These are phyloP conservation scores for Proterorhinus semilunaris DNA, from an alignment of 2,113 vertebrate genomes.

Conservation along the genomic window DNA sequence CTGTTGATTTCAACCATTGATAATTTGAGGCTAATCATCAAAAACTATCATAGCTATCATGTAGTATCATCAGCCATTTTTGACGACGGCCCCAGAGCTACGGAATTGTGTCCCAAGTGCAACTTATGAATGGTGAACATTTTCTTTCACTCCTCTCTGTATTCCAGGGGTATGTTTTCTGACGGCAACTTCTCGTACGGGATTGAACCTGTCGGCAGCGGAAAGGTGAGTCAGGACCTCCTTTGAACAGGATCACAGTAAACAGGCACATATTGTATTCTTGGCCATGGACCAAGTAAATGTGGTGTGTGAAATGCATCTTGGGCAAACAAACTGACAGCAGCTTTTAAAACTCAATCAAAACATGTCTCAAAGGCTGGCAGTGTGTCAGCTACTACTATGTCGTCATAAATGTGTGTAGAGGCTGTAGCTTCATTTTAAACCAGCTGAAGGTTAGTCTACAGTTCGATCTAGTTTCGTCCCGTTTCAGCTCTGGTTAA, in stretches of 20 bases:
- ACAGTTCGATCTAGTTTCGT: neutral
- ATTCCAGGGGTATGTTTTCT: slow-evolving; percentile 88
- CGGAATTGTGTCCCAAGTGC: too few relatives aligned
- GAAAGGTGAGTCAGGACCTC: slow-evolving; percentile 48
- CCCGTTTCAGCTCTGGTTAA: neutral
- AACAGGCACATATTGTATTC: slow-evolving; percentile 8
- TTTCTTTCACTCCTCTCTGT: slow-evolving; percentile 8
- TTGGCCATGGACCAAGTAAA: neutral
- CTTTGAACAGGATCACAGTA: neutral
- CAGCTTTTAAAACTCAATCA: neutral
- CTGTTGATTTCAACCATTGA: too few relatives aligned
- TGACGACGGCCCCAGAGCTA: too few relatives aligned
- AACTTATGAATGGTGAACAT: neutral
- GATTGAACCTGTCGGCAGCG: slow-evolving; percentile 78
- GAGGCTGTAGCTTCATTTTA: too few relatives aligned
- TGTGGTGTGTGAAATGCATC: neutral
- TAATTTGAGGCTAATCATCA: too few relatives aligned
- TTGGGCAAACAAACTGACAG: neutral
- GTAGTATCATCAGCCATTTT: too few relatives aligned
- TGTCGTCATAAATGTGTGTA: neutral
- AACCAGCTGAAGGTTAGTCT: too few relatives aligned
- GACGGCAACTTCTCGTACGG: slow-evolving; percentile 86
- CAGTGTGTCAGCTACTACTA: neutral
- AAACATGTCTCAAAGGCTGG: slow-evolving; percentile 7
- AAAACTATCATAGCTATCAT: too few relatives aligned